Evolutionary conservation across 1,140 invertebrate species (phyloP).

Genomic region (Drosophila saltans): DNA sequence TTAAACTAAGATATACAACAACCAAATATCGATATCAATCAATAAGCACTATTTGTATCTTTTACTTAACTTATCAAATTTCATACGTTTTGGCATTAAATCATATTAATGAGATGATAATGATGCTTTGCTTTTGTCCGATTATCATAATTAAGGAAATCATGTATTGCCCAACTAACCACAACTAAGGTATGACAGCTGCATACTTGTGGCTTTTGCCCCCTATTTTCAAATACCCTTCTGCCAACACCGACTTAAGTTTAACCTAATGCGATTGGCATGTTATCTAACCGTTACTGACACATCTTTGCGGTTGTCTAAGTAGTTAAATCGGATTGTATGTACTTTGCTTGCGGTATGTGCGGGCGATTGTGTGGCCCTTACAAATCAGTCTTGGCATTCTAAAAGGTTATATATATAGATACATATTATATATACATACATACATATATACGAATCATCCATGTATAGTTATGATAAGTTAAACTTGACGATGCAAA

Average conservation of each 20-base stretch:
- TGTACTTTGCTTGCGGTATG: conserved; percentile 22
- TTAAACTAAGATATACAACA: not conserved
- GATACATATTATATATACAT: not conserved
- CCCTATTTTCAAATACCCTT: too few species aligned
- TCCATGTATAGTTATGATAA: conserved; percentile 38
- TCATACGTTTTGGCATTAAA: conserved; percentile 29
- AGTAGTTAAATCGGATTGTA: conserved; percentile 41
- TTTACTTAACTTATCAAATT: conserved; percentile 19
- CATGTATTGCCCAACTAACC: conserved; percentile 46
- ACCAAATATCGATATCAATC: conserved; percentile 1
- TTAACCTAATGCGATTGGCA: conserved; percentile 36
- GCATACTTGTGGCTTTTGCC: conserved; percentile 57
- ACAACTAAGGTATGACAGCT: conserved; percentile 39
- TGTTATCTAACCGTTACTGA: conserved; percentile 54
- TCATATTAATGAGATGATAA: conserved; percentile 29
- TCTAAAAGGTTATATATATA: not conserved
- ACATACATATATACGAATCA: not conserved
- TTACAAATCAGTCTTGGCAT: not conserved
- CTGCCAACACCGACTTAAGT: conserved; percentile 1
- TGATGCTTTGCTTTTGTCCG: conserved; percentile 24
- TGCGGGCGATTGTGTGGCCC: conserved; percentile 12
- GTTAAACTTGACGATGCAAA: conserved; percentile 36
- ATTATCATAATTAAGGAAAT: conserved; percentile 59
- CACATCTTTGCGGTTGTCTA: conserved; percentile 61
- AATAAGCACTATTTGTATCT: not conserved